A percentile compares a stretch with the other conserved stretches of the same genome.
Conservation (phyloP, 2,888 invertebrate genomes). For the Ypsolopha scabrella region DNA sequence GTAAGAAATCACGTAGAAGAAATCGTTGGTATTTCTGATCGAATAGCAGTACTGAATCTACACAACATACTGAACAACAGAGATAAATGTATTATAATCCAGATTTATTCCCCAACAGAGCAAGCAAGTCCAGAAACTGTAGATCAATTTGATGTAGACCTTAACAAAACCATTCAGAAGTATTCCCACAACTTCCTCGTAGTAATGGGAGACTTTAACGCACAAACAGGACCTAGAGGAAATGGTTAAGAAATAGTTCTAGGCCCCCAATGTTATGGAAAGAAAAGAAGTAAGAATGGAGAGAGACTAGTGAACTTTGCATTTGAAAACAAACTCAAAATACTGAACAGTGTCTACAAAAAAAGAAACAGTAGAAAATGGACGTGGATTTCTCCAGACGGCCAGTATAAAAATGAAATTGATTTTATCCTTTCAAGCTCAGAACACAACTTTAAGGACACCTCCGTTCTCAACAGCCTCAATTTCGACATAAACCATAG, state of each 20-base stretch:
- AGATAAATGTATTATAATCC: conserved; percentile 1
- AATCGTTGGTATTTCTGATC: conserved; percentile 1
- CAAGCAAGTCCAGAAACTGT: background rate
- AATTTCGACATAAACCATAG: too few relatives aligned
- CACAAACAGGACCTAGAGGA: background rate
- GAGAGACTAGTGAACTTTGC: conserved; percentile 4
- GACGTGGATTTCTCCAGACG: too few relatives aligned
- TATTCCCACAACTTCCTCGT: background rate
- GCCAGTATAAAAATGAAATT: conserved; percentile 1
- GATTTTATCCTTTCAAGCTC: too few relatives aligned
- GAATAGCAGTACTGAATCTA: conserved; percentile 2
- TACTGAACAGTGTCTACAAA: conserved; percentile 4
- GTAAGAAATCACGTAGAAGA: background rate
- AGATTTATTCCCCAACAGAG: conserved; percentile 5
- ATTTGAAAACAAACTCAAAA: conserved; percentile 3
- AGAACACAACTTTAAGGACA: too few relatives aligned
- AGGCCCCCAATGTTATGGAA: background rate
- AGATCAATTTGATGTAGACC: background rate
- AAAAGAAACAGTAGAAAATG: conserved; percentile 1
- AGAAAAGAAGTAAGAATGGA: conserved; percentile 2
- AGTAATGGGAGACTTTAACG: too few relatives aligned
- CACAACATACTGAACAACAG: background rate
- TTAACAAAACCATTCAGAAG: background rate
- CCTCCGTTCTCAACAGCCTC: too few relatives aligned
- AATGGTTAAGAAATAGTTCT: background rate